phyloP scores from a whole-genome alignment of 1,140 invertebrate genomes.

The Lepidurus apus region DNA sequence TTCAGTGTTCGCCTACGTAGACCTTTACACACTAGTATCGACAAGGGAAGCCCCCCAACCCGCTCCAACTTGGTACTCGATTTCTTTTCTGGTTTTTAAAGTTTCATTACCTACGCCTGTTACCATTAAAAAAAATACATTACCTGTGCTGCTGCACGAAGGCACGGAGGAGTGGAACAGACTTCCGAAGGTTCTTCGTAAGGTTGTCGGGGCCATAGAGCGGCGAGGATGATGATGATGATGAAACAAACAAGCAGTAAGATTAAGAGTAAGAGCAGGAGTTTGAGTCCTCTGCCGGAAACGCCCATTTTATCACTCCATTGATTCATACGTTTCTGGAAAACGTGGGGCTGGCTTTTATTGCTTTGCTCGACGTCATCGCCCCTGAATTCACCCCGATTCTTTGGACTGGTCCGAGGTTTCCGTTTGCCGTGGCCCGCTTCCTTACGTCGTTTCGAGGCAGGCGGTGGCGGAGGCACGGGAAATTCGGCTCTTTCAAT shows the following conservation, averaged over 20 bases:
- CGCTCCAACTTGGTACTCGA: background rate
- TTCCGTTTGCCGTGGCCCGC: background rate
- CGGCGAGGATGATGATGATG: slow-evolving; percentile 42
- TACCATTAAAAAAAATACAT: too few species aligned
- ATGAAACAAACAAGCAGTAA: slow-evolving; percentile 41
- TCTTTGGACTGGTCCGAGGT: background rate
- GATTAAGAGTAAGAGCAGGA: slow-evolving; percentile 40
- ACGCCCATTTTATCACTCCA: slow-evolving; percentile 25
- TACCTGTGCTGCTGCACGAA: slow-evolving; percentile 43
- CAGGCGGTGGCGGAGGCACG: background rate
- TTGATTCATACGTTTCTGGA: slow-evolving; percentile 23
- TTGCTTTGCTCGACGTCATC: slow-evolving; percentile 2
- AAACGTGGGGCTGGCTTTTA: background rate
- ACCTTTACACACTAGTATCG: background rate
- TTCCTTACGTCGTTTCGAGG: slow-evolving; percentile 2
- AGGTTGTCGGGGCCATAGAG: slow-evolving; percentile 42
- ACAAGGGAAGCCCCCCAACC: background rate
- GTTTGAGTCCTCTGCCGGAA: slow-evolving; percentile 37
- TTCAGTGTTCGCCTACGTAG: background rate
- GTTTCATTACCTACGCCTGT: slow-evolving; percentile 40
- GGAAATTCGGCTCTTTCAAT: slow-evolving; percentile 14
- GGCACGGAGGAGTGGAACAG: slow-evolving; percentile 41
- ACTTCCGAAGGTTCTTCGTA: slow-evolving; percentile 41
- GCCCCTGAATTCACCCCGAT: background rate
- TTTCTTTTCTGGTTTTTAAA: background rate